A percentile compares a stretch with the other conserved stretches of the same genome.
Conservation (phyloP, 2,888 invertebrate species). For the Phortica okadai region DNA sequence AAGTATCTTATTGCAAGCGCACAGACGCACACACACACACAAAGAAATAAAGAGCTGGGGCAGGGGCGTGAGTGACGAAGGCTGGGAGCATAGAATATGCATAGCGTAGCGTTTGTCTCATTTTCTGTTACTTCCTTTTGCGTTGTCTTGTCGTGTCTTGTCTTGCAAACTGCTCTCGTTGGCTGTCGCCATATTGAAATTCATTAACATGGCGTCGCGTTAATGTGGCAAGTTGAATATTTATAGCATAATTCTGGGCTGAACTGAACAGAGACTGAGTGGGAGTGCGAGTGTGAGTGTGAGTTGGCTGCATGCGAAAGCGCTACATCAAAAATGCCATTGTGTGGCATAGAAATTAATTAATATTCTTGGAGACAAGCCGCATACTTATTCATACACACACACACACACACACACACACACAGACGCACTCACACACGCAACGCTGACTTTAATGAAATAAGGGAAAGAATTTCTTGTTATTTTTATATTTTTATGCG, state of each 20-base stretch:
- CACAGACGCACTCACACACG: conserved; percentile 30
- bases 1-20: conserved; percentile 50
- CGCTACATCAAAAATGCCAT: conserved; percentile 28
- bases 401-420: neutral
- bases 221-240: conserved; percentile 70
- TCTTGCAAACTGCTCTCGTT: conserved; percentile 27
- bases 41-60: neutral
- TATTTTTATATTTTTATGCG: neutral
- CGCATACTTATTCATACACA: conserved; percentile 26
- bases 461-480: no score
- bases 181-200: conserved; percentile 66
- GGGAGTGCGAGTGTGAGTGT: neutral
- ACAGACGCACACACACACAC: conserved; percentile 35
- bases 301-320: neutral
- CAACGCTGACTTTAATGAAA: neutral
- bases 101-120: neutral
- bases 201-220: conserved; percentile 65
- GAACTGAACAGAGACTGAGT: neutral
- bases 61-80: neutral
- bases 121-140: neutral
- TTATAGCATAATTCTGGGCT: conserved; percentile 68
- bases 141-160: neutral
- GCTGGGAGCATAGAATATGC: conserved; percentile 3
- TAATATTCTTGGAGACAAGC: conserved; percentile 57
- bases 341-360: conserved; percentile 64